A percentile compares a stretch with the other conserved stretches of the same genome.
Conservation (phyloP, 2,113 vertebrate species). For the Stomatorhinus ivindoensis region DNA sequence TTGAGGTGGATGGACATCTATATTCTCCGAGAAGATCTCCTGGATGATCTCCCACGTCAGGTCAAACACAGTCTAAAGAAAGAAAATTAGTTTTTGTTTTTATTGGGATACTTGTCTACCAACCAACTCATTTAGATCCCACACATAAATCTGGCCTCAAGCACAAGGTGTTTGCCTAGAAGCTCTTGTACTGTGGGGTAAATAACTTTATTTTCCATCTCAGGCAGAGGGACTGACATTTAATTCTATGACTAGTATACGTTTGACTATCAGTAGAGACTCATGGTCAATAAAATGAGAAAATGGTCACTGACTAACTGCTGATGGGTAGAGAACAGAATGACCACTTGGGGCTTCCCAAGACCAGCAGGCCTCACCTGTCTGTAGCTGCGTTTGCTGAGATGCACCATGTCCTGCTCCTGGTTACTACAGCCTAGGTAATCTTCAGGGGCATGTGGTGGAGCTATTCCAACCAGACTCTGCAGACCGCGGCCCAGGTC, state of each 20-base stretch:
- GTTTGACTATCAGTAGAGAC: background rate
- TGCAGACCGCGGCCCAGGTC: conserved; percentile 59
- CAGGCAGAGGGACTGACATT: background rate
- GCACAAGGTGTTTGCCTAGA: background rate
- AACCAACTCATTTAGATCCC: background rate
- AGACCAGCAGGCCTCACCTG: conserved; percentile 57
- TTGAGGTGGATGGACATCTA: conserved; percentile 72
- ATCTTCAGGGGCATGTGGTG: conserved; percentile 51
- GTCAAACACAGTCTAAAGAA: conserved; percentile 80
- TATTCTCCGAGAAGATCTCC: conserved; percentile 87
- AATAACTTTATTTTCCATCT: background rate
- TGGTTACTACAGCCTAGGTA: conserved; percentile 50
- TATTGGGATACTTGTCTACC: background rate
- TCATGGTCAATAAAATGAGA: background rate
- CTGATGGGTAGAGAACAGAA: background rate
- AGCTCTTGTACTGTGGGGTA: background rate
- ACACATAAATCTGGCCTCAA: background rate
- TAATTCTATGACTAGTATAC: background rate
- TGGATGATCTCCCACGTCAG: conserved; percentile 88
- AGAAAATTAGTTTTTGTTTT: background rate
- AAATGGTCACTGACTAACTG: background rate
- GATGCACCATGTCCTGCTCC: conserved; percentile 61
- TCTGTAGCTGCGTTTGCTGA: conserved; percentile 76
- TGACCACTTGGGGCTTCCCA: background rate
- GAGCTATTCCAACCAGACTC: conserved; percentile 37